phyloP scores from a whole-genome alignment of 2,113 vertebrate species.

The Sus scrofa region T2T-Sscrofa CM000826.6:46746501-46747000 shows the following conservation, averaged over 20 bases:
- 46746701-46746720: too few species aligned
- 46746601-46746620: background rate
- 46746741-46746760: accelerated
- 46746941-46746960: background rate
- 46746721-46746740: background rate
- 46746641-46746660: background rate
- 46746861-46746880: background rate
- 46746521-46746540: background rate
- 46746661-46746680: background rate
- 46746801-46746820: background rate
- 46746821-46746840: background rate
- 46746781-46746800: background rate
- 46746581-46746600: too few species aligned
- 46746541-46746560: background rate
- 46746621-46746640: background rate
- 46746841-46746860: too few species aligned
- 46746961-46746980: background rate
- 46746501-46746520: background rate
- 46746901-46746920: background rate
- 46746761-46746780: background rate
- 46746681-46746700: background rate
- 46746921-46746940: background rate
- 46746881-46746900: background rate
- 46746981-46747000: background rate
- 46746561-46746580: background rate